Evolutionary conservation across 1,140 invertebrate species (phyloP).

Genomic region (Drosophila quadrilineata): DNA sequence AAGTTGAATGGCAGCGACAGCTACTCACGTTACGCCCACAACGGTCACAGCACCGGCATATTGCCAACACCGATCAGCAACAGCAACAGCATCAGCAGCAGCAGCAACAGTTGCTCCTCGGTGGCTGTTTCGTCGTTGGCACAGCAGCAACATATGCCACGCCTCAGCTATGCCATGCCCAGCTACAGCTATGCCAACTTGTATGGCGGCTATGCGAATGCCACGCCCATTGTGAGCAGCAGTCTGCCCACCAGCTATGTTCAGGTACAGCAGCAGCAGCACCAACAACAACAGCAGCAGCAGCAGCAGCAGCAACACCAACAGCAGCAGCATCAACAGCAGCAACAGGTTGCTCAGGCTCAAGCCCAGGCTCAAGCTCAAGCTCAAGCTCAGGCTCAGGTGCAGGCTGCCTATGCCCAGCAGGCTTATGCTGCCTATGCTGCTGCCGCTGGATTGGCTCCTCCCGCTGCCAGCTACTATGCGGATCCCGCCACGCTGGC

Average conservation of each 20-base stretch:
- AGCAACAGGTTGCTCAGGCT: constrained; percentile 53
- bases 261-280: constrained; percentile 73
- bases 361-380: constrained; percentile 69
- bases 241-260: constrained; percentile 39
- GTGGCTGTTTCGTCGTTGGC: constrained; percentile 42
- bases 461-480: constrained; percentile 56
- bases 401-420: constrained; percentile 71
- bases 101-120: constrained; percentile 29
- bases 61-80: constrained; percentile 76
- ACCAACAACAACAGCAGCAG: constrained; percentile 42
- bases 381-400: constrained; percentile 58
- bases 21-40: constrained; percentile 42
- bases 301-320: no score
- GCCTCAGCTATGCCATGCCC: constrained; percentile 58
- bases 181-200: constrained; percentile 57
- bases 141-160: constrained; percentile 47
- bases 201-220: constrained; percentile 41
- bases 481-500: constrained; percentile 85
- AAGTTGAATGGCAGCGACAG: constrained; percentile 56
- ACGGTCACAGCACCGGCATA: constrained; percentile 69
- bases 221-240: constrained; percentile 42
- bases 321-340: constrained; percentile 38
- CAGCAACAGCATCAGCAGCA: constrained; percentile 30
- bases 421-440: constrained; percentile 77
- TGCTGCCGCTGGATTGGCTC: constrained; percentile 64